Percentiles rank a stretch among this genome's conserved stretches.
These are phyloP conservation scores for Leptothorax acervorum DNA, from an alignment of 2,888 invertebrate species.

Conservation along the genomic window DNA sequence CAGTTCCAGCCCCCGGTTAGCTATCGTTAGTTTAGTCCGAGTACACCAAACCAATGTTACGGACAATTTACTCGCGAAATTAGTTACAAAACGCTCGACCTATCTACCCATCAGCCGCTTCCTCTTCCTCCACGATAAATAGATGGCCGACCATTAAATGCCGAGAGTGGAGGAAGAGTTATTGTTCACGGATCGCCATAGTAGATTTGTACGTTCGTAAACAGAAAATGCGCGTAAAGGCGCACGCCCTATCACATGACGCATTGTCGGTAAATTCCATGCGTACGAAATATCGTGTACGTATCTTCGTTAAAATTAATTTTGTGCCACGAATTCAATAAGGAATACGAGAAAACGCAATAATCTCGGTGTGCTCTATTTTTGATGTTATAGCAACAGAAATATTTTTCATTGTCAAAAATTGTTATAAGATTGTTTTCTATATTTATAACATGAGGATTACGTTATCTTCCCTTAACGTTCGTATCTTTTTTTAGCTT, in stretches of 20 bases:
- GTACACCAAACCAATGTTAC: constrained; percentile 84
- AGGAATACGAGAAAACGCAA: background rate
- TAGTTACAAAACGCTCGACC: constrained; percentile 85
- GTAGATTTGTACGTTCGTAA: constrained; percentile 78
- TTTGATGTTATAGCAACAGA: background rate
- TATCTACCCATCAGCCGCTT: constrained; percentile 85
- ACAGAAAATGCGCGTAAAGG: constrained; percentile 54
- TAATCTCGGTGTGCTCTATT: background rate
- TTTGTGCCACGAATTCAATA: background rate
- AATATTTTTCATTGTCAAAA: background rate
- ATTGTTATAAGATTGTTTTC: background rate
- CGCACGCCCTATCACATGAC: constrained; percentile 21
- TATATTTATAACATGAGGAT: background rate
- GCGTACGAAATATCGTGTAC: background rate
- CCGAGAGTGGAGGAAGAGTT: constrained; percentile 85
- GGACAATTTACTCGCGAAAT: constrained; percentile 85
- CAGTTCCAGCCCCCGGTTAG: constrained; percentile 58
- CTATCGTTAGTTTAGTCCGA: constrained; percentile 71
- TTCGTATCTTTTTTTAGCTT: background rate
- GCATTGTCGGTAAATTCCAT: background rate
- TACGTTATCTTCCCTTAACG: background rate
- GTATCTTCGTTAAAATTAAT: background rate
- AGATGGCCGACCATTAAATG: constrained; percentile 84
- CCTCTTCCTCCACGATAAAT: constrained; percentile 85
- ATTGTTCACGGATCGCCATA: constrained; percentile 84